These are phyloP conservation scores for Puffinus mauretanicus DNA, from an alignment of 2,113 vertebrate genomes.

Conservation along the genomic window DNA sequence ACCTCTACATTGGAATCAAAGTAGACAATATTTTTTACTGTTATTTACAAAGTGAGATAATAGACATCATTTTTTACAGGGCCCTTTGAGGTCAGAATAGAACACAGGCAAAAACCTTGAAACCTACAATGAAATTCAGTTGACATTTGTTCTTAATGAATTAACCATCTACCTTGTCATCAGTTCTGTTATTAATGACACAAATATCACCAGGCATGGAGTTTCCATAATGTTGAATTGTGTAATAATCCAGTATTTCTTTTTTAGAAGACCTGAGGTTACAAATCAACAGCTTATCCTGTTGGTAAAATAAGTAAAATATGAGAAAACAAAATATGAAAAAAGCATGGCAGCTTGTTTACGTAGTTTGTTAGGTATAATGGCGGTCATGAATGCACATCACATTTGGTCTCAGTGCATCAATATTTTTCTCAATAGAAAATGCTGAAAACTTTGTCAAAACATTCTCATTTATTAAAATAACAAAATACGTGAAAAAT, in stretches of 20 bases:
- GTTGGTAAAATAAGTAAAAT: background rate
- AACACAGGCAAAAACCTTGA: background rate
- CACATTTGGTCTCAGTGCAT: background rate
- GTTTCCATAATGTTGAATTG: background rate
- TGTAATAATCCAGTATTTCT: background rate
- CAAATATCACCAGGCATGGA: background rate
- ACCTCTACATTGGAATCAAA: background rate
- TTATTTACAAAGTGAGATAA: background rate
- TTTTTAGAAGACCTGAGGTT: background rate
- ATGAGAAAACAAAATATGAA: background rate
- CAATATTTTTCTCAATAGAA: background rate
- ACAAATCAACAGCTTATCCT: background rate
- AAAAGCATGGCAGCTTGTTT: background rate
- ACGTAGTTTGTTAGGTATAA: background rate
- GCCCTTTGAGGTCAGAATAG: background rate
- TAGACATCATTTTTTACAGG: background rate
- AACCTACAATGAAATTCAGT: background rate
- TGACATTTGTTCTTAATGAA: constrained; percentile 22
- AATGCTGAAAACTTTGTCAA: background rate
- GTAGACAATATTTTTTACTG: background rate
- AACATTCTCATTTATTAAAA: background rate
- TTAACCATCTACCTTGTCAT: background rate
- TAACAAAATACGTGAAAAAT: background rate
- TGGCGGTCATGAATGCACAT: background rate
- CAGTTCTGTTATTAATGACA: background rate